These are phyloP conservation scores for Apis mellifera DNA, from an alignment of 1,140 invertebrate genomes.

Conservation along the genomic window DNA sequence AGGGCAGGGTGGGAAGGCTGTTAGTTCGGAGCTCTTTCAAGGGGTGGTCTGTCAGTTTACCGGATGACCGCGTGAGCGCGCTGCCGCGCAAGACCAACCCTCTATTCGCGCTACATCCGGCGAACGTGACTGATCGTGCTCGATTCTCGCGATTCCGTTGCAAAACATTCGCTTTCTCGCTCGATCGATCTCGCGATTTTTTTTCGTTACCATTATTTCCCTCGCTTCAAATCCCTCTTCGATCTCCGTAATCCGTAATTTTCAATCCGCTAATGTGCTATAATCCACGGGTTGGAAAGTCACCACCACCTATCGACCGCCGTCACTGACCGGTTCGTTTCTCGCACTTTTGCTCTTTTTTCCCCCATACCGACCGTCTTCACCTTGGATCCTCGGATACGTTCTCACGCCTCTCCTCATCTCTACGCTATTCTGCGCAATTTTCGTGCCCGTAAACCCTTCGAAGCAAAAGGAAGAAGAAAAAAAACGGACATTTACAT, in stretches of 20 bases:
- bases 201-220: background rate
- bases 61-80: constrained; percentile 70
- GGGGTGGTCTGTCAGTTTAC: constrained; percentile 61
- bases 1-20: constrained; percentile 17
- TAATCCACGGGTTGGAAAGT: constrained; percentile 13
- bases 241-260: too few relatives aligned
- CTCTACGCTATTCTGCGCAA: background rate
- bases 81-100: constrained; percentile 75
- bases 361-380: background rate
- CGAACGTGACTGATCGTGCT: constrained; percentile 63
- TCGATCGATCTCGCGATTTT: background rate
- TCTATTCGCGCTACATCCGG: constrained; percentile 74
- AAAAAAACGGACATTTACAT: background rate
- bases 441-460: background rate
- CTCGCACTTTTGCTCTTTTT: constrained; percentile 31
- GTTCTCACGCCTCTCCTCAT: background rate
- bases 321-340: constrained; percentile 44
- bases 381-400: background rate
- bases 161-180: constrained; percentile 28
- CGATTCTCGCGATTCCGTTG: constrained; percentile 35
- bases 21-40: constrained; percentile 33
- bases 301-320: constrained; percentile 39
- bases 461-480: background rate
- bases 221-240: background rate
- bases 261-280: background rate